Conservation (phyloP, 64 coral and sea anemone species). For the Stichodactyla helianthus region DNA sequence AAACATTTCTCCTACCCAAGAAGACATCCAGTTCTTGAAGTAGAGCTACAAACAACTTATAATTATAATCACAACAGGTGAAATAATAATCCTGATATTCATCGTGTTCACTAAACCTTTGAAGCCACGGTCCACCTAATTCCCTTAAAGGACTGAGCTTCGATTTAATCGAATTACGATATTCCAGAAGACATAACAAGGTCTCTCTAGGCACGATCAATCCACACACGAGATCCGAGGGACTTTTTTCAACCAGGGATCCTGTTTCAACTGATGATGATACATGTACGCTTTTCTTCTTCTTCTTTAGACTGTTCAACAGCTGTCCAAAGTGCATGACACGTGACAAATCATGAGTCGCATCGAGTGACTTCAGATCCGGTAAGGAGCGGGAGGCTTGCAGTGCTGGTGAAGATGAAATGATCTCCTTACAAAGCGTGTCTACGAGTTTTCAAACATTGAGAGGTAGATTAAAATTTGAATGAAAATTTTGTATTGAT, state of each 20-base stretch:
- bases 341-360: not conserved
- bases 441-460: too few species aligned
- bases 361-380: constrained; percentile 14
- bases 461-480: not conserved
- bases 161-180: not conserved
- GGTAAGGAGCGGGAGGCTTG: not conserved
- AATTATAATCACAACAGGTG: not conserved
- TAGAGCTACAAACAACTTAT: not conserved
- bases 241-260: not conserved
- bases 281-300: not conserved
- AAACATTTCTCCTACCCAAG: not conserved
- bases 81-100: not conserved
- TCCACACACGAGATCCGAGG: not conserved
- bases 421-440: not conserved
- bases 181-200: not conserved
- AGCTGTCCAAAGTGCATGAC: not conserved
- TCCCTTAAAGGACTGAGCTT: not conserved
- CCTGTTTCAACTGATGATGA: too few species aligned
- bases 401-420: not conserved
- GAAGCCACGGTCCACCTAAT: not conserved
- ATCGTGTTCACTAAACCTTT: not conserved
- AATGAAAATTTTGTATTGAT: not conserved
- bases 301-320: not conserved
- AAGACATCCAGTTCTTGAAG: not conserved
- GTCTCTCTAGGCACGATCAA: too few species aligned